phyloP scores from a whole-genome alignment of 1,140 invertebrate genomes.

The Ostrea edulis region DNA sequence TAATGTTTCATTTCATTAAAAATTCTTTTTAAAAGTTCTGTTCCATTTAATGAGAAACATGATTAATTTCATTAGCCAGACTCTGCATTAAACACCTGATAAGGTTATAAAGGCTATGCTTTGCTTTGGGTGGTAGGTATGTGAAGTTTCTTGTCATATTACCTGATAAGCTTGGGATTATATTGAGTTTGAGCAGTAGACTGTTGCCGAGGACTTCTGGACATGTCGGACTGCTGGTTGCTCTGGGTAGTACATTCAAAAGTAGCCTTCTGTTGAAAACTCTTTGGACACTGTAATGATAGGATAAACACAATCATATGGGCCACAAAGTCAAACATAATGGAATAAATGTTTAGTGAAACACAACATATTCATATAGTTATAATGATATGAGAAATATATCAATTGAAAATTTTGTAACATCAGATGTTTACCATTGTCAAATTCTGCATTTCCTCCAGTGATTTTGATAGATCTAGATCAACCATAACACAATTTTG shows the following conservation, averaged over 20 bases:
- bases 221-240: not conserved
- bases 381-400: too few relatives aligned
- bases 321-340: not conserved
- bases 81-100: too few relatives aligned
- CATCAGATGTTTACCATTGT: not conserved
- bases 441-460: not conserved
- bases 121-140: too few relatives aligned
- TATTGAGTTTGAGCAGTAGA: not conserved
- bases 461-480: not conserved
- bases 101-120: too few relatives aligned
- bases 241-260: not conserved
- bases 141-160: too few relatives aligned
- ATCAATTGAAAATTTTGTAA: too few relatives aligned
- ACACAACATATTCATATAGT: too few relatives aligned
- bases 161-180: slow-evolving; percentile 10
- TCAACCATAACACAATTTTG: not conserved
- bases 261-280: not conserved
- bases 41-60: too few relatives aligned
- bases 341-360: too few relatives aligned
- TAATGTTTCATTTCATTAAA: too few relatives aligned
- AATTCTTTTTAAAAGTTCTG: too few relatives aligned
- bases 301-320: not conserved
- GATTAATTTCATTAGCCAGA: too few relatives aligned
- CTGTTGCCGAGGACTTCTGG: not conserved
- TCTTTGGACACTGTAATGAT: not conserved